Conservation (phyloP, 2,888 invertebrate genomes). For the Hirtodrosophila alboralis region DNA sequence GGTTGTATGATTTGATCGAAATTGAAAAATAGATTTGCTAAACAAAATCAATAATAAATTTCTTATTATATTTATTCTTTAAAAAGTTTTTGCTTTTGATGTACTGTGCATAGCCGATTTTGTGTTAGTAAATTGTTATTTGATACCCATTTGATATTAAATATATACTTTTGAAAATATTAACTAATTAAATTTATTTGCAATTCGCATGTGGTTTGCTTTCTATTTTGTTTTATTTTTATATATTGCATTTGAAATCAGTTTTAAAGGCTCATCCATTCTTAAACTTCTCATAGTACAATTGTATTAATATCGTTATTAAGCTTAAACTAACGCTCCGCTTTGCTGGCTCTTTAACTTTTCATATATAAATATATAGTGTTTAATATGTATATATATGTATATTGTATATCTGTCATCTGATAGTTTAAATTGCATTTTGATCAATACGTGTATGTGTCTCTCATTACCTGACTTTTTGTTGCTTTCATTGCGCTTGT, state of each 20-base stretch:
- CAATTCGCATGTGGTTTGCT: constrained; percentile 24
- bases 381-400: constrained; percentile 26
- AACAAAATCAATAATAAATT: too few species aligned
- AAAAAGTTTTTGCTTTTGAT: too few species aligned
- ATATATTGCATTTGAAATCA: constrained; percentile 56
- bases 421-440: constrained; percentile 35
- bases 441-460: constrained; percentile 36
- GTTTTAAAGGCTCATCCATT: constrained; percentile 39
- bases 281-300: constrained; percentile 37
- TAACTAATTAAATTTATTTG: constrained; percentile 36
- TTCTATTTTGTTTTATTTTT: constrained; percentile 21
- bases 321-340: constrained; percentile 45
- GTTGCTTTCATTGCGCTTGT: constrained; percentile 59
- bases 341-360: constrained; percentile 36
- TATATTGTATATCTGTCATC: constrained; percentile 52
- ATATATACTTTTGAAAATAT: constrained; percentile 2
- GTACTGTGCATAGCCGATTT: constrained; percentile 28
- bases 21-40: too few species aligned
- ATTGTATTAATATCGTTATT: constrained; percentile 9
- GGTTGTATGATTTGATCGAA: too few species aligned
- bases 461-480: constrained; percentile 61
- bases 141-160: constrained; percentile 16
- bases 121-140: constrained; percentile 43
- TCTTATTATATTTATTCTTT: too few species aligned
- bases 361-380: constrained; percentile 55